phyloP scores from a whole-genome alignment of 2,797 vertebrate genomes.

The Prunella strophiata region DNA sequence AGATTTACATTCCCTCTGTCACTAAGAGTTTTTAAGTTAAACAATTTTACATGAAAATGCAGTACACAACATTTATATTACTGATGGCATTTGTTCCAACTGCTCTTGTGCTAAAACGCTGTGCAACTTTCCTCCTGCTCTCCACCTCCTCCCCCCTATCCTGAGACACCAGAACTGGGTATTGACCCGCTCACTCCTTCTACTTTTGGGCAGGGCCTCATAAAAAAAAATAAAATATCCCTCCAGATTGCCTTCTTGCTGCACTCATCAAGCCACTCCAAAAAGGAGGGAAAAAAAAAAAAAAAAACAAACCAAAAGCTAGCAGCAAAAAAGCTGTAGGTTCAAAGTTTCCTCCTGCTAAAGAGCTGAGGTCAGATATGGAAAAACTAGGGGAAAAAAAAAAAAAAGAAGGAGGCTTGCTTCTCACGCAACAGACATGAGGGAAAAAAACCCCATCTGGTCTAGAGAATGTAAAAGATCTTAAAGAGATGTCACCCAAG shows the following conservation, averaged over 20 bases:
- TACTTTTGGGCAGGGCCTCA: not conserved
- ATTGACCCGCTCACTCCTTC: rapidly evolving
- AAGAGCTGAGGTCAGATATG: not conserved
- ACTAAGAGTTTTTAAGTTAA: constrained; percentile 73
- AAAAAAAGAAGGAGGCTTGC: not conserved
- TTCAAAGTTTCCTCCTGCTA: constrained; percentile 10
- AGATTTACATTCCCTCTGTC: constrained; percentile 75
- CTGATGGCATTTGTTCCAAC: constrained; percentile 25
- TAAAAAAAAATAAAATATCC: not conserved
- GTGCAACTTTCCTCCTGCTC: not conserved
- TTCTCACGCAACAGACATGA: constrained; percentile 9
- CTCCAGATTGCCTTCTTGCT: not conserved
- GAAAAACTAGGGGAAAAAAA: not conserved
- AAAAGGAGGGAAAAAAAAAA: not conserved
- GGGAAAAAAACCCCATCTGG: not conserved
- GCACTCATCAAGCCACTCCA: not conserved
- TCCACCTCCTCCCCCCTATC: not conserved
- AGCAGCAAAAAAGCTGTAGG: not conserved
- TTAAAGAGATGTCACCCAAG: not conserved
- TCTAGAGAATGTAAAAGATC: not conserved
- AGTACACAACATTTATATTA: constrained; percentile 72
- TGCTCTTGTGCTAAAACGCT: not conserved
- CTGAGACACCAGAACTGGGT: not conserved
- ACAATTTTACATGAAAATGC: constrained; percentile 73
- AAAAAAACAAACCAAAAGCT: not conserved